Conservation (phyloP, 2,888 invertebrate species). For the Pardosa pseudoannulata region DNA sequence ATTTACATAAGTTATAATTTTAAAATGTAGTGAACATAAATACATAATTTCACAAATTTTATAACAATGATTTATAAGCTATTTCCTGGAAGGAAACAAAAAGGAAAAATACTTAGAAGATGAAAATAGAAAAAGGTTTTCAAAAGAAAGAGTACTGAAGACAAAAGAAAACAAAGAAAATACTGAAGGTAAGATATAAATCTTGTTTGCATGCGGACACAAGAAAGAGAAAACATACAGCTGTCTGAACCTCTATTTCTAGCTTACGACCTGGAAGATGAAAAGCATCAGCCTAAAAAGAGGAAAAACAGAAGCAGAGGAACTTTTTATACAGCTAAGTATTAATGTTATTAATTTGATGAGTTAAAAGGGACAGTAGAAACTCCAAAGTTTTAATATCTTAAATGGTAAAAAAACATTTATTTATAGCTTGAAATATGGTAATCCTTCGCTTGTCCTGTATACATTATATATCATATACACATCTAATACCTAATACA, state of each 20-base stretch:
- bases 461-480: too few species aligned
- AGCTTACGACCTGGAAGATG: slow-evolving; percentile 64
- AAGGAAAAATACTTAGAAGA: background rate
- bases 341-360: background rate
- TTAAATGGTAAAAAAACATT: too few species aligned
- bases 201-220: slow-evolving; percentile 45
- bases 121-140: background rate
- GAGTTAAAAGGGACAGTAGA: background rate
- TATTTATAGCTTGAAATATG: too few species aligned
- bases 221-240: slow-evolving; percentile 50
- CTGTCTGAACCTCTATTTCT: slow-evolving; percentile 62
- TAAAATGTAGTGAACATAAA: too few species aligned
- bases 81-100: too few species aligned
- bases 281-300: slow-evolving; percentile 69
- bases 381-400: too few species aligned
- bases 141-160: too few species aligned
- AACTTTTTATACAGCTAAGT: background rate
- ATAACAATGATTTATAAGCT: too few species aligned
- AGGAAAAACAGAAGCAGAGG: slow-evolving; percentile 46
- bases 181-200: background rate
- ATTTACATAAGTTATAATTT: too few species aligned
- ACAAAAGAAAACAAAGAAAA: background rate
- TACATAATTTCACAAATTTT: too few species aligned
- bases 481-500: too few species aligned
- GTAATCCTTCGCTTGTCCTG: too few species aligned